These are phyloP conservation scores for Pseudomugil gertrudae DNA, from an alignment of 2,797 vertebrate genomes.

Conservation along the genomic window DNA sequence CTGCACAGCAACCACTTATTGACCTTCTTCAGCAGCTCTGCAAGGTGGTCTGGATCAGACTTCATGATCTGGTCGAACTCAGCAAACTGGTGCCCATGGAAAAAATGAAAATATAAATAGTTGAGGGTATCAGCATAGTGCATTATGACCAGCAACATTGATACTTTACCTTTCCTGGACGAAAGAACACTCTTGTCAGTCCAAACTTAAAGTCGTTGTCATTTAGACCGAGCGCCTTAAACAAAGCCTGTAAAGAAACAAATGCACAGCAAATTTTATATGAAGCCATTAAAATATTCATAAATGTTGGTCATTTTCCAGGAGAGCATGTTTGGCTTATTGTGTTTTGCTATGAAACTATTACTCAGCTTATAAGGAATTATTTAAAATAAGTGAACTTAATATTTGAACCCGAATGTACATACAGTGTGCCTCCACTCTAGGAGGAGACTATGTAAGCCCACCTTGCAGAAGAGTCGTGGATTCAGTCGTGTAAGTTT, in stretches of 20 bases:
- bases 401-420: slow-evolving; percentile 12
- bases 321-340: slow-evolving; percentile 9
- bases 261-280: slow-evolving; percentile 2
- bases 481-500: slow-evolving; percentile 94
- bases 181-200: slow-evolving; percentile 96
- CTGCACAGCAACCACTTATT: slow-evolving; percentile 96
- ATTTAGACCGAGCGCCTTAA: slow-evolving; percentile 97
- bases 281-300: slow-evolving; percentile 4
- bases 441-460: slow-evolving; percentile 17
- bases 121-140: background rate
- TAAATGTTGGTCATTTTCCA: slow-evolving; percentile 23
- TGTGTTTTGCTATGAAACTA: slow-evolving; percentile 1
- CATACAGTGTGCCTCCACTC: slow-evolving; percentile 7
- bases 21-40: slow-evolving; percentile 93
- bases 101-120: background rate
- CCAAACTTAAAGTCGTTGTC: slow-evolving; percentile 98
- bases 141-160: background rate
- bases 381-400: slow-evolving; percentile 25
- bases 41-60: slow-evolving; percentile 96
- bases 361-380: slow-evolving; percentile 22
- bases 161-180: slow-evolving; percentile 93
- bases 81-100: slow-evolving; percentile 26
- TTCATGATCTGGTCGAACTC: slow-evolving; percentile 99
- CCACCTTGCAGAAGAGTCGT: slow-evolving; percentile 97
- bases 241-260: slow-evolving; percentile 87